These are phyloP conservation scores for Mobula hypostoma DNA, from an alignment of 2,113 vertebrate genomes.

Conservation along the genomic window DNA sequence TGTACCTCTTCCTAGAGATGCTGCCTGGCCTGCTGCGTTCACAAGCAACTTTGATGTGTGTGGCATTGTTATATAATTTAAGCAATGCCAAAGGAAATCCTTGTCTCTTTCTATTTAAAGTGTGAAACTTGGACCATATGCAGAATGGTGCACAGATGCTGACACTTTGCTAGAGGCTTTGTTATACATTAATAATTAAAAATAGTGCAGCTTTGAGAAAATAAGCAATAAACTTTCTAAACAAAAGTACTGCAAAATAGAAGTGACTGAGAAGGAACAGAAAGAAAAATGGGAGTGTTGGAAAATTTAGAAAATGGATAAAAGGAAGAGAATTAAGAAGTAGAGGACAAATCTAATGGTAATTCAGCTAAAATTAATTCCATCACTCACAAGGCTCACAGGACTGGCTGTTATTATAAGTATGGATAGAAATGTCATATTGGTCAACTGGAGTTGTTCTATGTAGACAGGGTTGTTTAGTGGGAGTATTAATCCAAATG, in stretches of 20 bases:
- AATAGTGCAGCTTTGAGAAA: background rate
- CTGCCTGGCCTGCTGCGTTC: no score
- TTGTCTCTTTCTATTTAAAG: background rate
- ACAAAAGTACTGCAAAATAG: background rate
- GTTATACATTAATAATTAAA: background rate
- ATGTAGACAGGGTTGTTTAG: background rate
- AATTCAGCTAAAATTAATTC: background rate
- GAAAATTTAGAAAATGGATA: background rate
- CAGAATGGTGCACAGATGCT: background rate
- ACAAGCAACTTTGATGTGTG: background rate
- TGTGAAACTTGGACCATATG: background rate
- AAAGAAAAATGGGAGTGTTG: background rate
- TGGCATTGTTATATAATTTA: background rate
- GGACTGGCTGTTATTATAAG: background rate
- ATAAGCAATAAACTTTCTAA: background rate
- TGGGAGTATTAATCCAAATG: background rate
- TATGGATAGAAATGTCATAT: background rate
- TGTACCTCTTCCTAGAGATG: no score
- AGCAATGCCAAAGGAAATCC: background rate
- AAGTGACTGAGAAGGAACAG: no score
- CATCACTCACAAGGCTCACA: background rate
- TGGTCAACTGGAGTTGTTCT: background rate
- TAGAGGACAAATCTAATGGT: background rate
- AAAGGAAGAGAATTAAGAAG: background rate
- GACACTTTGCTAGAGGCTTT: background rate